These are phyloP conservation scores for Eupithecia pulchellata DNA, from an alignment of 2,888 invertebrate species.

Conservation along the genomic window DNA sequence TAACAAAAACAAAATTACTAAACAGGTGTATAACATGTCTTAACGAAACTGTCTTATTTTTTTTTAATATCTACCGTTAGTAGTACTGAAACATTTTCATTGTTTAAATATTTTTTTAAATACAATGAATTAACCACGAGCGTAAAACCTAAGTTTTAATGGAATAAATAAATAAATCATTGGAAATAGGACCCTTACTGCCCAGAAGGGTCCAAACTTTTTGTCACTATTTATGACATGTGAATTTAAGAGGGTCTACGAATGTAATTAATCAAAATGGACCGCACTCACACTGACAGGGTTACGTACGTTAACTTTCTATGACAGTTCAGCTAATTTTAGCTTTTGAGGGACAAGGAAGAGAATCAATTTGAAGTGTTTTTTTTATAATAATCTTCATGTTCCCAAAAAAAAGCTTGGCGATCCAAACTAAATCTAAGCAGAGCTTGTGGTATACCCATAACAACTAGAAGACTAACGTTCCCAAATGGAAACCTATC, in stretches of 20 bases:
- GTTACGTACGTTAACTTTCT: constrained; percentile 54
- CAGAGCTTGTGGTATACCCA: no score
- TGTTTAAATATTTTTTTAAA: background rate
- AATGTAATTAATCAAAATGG: constrained; percentile 73
- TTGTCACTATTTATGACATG: constrained; percentile 67
- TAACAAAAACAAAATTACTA: no score
- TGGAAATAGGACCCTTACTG: constrained; percentile 21
- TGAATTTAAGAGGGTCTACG: constrained; percentile 69
- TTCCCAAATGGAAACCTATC: no score
- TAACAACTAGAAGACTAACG: no score
- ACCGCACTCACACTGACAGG: constrained; percentile 61
- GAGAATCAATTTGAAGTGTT: background rate
- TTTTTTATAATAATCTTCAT: background rate
- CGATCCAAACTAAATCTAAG: no score
- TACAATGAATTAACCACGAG: background rate
- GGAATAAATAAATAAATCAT: constrained; percentile 24
- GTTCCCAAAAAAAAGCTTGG: background rate
- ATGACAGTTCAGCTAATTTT: constrained; percentile 43
- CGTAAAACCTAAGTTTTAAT: constrained; percentile 14
- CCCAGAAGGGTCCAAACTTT: constrained; percentile 54
- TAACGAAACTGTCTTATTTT: background rate
- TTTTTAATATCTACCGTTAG: background rate
- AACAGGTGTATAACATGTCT: no score
- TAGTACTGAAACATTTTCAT: background rate
- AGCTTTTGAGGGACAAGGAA: background rate